A percentile compares a stretch with the other conserved stretches of the same genome.
phyloP scores from a whole-genome alignment of 2,113 vertebrate species.

The Hirundichthys speculiger region DNA sequence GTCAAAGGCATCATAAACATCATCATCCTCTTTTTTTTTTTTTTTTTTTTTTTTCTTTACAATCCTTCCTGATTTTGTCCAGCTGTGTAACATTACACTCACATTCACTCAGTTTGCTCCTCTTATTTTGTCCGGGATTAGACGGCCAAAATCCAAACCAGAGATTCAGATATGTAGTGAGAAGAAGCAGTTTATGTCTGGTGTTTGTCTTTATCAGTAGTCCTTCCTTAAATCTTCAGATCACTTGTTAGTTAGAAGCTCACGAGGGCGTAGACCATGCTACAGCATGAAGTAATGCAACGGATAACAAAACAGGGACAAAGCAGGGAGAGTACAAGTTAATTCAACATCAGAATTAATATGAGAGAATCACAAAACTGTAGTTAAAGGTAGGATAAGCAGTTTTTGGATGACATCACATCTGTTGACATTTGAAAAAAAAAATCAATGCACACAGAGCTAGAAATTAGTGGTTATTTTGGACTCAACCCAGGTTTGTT shows the following conservation, averaged over 20 bases:
- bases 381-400: background rate
- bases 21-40: slow-evolving; percentile 26
- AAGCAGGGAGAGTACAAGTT: no score
- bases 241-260: slow-evolving; percentile 78
- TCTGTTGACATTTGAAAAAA: no score
- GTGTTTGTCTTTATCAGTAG: slow-evolving; percentile 28
- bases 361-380: background rate
- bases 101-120: slow-evolving; percentile 53
- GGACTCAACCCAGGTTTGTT: no score
- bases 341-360: slow-evolving; percentile 1
- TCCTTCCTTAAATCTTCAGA: slow-evolving; percentile 41
- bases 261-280: slow-evolving; percentile 85
- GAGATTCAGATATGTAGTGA: slow-evolving; percentile 41
- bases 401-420: no score
- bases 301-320: slow-evolving; percentile 12
- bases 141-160: slow-evolving; percentile 32
- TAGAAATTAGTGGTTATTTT: no score
- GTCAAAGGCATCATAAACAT: slow-evolving; percentile 71
- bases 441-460: no score
- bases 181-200: slow-evolving; percentile 27
- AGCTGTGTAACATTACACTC: slow-evolving; percentile 45
- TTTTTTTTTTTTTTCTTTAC: slow-evolving; percentile 31
- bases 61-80: slow-evolving; percentile 32
- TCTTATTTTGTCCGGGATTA: slow-evolving; percentile 40
- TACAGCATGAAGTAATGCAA: slow-evolving; percentile 42